These are phyloP conservation scores for Campoletis raptor DNA, from an alignment of 2,888 invertebrate genomes.

Conservation along the genomic window DNA sequence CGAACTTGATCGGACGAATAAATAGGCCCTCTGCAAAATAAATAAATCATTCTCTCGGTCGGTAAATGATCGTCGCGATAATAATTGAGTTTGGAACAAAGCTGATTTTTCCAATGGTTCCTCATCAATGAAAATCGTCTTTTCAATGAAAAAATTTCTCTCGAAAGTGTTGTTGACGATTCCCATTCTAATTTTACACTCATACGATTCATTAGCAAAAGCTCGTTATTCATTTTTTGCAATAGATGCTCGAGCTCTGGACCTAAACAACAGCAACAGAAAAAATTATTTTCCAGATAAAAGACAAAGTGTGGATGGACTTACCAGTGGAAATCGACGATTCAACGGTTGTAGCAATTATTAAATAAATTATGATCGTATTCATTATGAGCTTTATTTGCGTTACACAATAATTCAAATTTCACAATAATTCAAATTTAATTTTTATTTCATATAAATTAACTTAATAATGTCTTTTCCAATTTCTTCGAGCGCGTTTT, in stretches of 20 bases:
- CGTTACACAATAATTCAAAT: not conserved
- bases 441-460: not conserved
- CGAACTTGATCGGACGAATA: conserved; percentile 86
- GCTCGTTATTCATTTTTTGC: conserved; percentile 66
- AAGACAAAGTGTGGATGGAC: not conserved
- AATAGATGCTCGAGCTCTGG: conserved; percentile 27
- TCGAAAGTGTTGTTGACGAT: conserved; percentile 63
- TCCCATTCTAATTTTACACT: conserved; percentile 73
- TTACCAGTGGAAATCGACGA: conserved; percentile 34
- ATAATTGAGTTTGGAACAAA: conserved; percentile 69
- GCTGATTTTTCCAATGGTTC: conserved; percentile 67
- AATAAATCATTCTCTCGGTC: conserved; percentile 86
- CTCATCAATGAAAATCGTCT: conserved; percentile 60
- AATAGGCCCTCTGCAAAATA: conserved; percentile 88
- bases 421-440: not conserved
- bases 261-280: conserved; percentile 18
- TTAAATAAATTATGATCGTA: conserved; percentile 8
- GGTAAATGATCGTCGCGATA: conserved; percentile 15
- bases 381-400: conserved; percentile 20
- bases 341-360: conserved; percentile 27
- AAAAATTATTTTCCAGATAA: not conserved
- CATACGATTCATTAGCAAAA: conserved; percentile 69
- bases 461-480: not conserved
- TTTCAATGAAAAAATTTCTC: conserved; percentile 56
- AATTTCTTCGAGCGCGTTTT: too few relatives aligned